phyloP scores from a whole-genome alignment of 2,113 vertebrate genomes.

The Ramphastos sulfuratus region DNA sequence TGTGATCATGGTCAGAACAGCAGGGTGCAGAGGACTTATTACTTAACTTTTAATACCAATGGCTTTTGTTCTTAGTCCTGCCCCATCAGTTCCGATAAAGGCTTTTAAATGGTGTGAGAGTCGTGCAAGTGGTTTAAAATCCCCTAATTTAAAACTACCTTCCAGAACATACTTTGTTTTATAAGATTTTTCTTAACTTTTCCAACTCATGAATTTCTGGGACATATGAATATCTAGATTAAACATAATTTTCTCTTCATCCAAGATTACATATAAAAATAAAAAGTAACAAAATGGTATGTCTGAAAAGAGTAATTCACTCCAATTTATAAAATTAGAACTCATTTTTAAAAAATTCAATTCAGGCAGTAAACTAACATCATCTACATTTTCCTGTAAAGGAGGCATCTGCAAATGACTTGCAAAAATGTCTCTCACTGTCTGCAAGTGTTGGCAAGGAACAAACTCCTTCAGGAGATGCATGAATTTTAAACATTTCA shows the following conservation, averaged over 20 bases:
- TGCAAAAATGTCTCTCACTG: conserved; percentile 65
- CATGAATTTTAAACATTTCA: conserved; percentile 42
- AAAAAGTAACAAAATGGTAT: conserved; percentile 7
- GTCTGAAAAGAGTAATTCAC: background rate
- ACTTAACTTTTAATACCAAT: conserved; percentile 41
- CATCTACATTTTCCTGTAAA: conserved; percentile 17
- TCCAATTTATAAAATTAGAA: conserved; percentile 42
- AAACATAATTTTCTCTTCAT: conserved; percentile 2
- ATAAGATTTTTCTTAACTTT: conserved; percentile 38
- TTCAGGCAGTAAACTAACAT: conserved; percentile 44
- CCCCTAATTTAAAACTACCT: conserved; percentile 26
- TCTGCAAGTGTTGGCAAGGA: conserved; percentile 57
- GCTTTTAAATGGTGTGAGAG: conserved; percentile 36
- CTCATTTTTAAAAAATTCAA: conserved; percentile 42
- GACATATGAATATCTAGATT: conserved; percentile 20
- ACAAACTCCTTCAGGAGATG: conserved; percentile 42
- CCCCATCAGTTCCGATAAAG: conserved; percentile 41
- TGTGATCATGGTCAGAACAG: conserved; percentile 29
- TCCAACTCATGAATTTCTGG: conserved; percentile 1
- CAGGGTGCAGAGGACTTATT: conserved; percentile 25
- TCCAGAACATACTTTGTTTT: conserved; percentile 32
- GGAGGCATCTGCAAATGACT: conserved; percentile 53
- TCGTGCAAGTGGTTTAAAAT: background rate
- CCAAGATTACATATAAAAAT: conserved; percentile 12
- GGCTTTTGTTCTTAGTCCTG: conserved; percentile 55